These are phyloP conservation scores for Parelbella ahira DNA, from an alignment of 2,888 invertebrate genomes.

Conservation along the genomic window DNA sequence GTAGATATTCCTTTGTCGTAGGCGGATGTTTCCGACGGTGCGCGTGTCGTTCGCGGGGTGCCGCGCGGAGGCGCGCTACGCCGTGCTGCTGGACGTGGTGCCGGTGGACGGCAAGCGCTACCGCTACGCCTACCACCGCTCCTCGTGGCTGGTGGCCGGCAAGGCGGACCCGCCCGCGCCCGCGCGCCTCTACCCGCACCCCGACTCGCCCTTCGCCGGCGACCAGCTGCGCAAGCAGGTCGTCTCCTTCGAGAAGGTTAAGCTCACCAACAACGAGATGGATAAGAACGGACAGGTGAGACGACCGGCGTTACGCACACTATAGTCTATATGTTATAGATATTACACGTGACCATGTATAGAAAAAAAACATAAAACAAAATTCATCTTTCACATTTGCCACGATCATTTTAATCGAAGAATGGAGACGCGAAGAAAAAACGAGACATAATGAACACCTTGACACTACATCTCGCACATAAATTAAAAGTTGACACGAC, in stretches of 20 bases:
- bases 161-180: slow-evolving; percentile 98
- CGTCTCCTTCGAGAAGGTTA: slow-evolving; percentile 98
- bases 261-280: slow-evolving; percentile 98
- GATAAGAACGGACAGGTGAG: slow-evolving; percentile 96
- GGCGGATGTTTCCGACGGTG: slow-evolving; percentile 99
- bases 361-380: no score
- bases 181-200: slow-evolving; percentile 95
- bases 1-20: slow-evolving; percentile 59
- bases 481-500: slow-evolving; percentile 32
- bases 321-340: no score
- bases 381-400: no score
- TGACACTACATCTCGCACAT: slow-evolving; percentile 7
- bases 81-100: slow-evolving; percentile 96
- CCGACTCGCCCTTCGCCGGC: slow-evolving; percentile 97
- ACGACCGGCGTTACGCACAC: no score
- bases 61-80: slow-evolving; percentile 91
- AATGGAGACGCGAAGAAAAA: slow-evolving; percentile 18
- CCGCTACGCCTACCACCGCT: slow-evolving; percentile 98
- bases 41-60: slow-evolving; percentile 95
- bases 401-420: no score
- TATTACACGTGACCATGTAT: no score
- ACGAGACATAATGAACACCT: slow-evolving; percentile 22
- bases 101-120: slow-evolving; percentile 98
- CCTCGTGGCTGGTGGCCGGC: slow-evolving; percentile 98
- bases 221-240: slow-evolving; percentile 98